A percentile compares a stretch with the other conserved stretches of the same genome.
Evolutionary conservation across 2,888 invertebrate genomes (phyloP).

Genomic region (Iselma pallidipennis): DNA sequence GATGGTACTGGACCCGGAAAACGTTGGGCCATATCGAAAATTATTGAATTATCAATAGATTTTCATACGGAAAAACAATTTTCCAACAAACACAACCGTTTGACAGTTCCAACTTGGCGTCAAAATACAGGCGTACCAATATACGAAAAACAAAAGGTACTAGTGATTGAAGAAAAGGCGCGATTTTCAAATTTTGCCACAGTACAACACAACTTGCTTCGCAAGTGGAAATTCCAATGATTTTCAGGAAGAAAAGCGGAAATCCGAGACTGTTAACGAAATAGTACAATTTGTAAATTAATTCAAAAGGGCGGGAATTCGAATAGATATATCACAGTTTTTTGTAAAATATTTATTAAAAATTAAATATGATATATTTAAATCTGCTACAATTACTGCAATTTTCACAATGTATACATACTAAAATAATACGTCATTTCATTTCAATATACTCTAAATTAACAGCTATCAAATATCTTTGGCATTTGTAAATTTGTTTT

Average conservation of each 20-base stretch:
- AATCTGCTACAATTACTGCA: conserved; percentile 20
- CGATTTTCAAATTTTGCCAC: neutral
- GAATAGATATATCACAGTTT: neutral
- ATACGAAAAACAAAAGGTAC: neutral
- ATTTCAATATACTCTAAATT: conserved; percentile 15
- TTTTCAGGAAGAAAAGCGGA: too few species aligned
- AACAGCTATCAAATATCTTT: conserved; percentile 42
- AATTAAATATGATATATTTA: conserved; percentile 18
- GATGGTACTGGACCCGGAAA: conserved; percentile 60
- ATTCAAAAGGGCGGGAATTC: too few species aligned
- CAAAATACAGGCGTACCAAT: neutral
- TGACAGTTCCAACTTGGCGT: neutral
- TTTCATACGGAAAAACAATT: neutral
- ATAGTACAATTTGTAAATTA: too few species aligned
- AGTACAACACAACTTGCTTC: too few species aligned
- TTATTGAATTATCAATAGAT: neutral
- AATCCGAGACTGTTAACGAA: too few species aligned
- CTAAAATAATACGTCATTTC: conserved; percentile 27
- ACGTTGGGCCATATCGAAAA: conserved; percentile 59
- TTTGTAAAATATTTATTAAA: conserved; percentile 16
- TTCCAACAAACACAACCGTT: neutral
- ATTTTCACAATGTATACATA: conserved; percentile 24
- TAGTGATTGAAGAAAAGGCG: too few species aligned
- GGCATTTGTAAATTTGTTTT: conserved; percentile 43
- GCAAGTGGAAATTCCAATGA: too few species aligned